Conservation (phyloP, 1,140 invertebrate genomes). For the Nasonia longicornis region DNA sequence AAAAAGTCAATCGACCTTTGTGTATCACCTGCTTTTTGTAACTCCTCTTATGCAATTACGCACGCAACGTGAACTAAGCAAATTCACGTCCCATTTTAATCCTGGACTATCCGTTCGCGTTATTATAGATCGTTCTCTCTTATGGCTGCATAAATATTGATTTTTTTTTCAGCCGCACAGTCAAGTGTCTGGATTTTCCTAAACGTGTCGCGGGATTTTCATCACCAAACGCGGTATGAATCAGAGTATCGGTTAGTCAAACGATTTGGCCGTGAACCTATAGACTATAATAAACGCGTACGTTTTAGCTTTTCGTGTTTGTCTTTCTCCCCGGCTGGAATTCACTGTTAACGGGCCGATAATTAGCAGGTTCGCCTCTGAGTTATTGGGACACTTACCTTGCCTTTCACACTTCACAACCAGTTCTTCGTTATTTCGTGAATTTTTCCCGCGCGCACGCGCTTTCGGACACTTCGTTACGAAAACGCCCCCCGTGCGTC, state of each 20-base stretch:
- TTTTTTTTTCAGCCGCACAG: too few relatives aligned
- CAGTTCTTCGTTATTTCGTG: background rate
- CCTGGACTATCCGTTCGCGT: too few relatives aligned
- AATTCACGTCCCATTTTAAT: too few relatives aligned
- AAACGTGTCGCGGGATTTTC: background rate
- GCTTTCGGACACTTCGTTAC: background rate
- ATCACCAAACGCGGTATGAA: background rate
- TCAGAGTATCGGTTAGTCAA: background rate
- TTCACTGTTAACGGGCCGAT: conserved; percentile 35
- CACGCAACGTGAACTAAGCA: too few relatives aligned
- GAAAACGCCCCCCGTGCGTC: background rate
- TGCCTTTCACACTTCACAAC: conserved; percentile 31
- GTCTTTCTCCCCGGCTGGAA: background rate
- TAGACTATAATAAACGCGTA: background rate
- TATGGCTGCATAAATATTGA: too few relatives aligned
- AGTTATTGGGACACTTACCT: conserved; percentile 40
- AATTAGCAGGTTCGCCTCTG: conserved; percentile 25
- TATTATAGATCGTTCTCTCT: too few relatives aligned
- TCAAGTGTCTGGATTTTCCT: background rate
- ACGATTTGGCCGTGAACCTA: conserved; percentile 23
- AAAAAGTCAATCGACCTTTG: too few relatives aligned
- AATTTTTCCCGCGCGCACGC: background rate
- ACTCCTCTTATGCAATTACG: too few relatives aligned
- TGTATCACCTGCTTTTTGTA: too few relatives aligned
- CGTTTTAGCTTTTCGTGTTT: background rate